These are phyloP conservation scores for Electrophaes corylata DNA, from an alignment of 2,888 invertebrate species.

Conservation along the genomic window DNA sequence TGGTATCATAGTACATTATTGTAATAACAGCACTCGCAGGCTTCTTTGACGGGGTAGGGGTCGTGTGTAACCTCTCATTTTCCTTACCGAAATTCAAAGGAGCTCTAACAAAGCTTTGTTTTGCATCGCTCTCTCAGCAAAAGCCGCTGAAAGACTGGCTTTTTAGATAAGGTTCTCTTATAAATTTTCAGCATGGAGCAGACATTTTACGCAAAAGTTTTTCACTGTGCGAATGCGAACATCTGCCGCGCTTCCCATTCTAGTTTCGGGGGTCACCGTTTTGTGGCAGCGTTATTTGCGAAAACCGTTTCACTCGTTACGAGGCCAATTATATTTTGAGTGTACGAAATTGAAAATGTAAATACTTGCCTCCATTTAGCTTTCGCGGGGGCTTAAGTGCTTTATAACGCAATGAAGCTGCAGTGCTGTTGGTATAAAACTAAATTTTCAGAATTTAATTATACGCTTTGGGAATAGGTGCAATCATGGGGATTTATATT, in stretches of 20 bases:
- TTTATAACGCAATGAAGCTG: constrained; percentile 43
- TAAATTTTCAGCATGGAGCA: constrained; percentile 74
- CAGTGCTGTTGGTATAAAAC: constrained; percentile 24
- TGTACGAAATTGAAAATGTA: constrained; percentile 53
- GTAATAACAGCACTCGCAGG: constrained; percentile 76
- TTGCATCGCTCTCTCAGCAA: constrained; percentile 76
- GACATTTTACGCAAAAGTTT: constrained; percentile 72
- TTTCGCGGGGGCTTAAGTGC: constrained; percentile 42
- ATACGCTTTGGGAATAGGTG: constrained; percentile 7
- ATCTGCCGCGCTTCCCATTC: constrained; percentile 70
- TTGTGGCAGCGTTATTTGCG: constrained; percentile 60
- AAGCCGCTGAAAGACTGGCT: constrained; percentile 79
- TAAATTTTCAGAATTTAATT: constrained; percentile 18
- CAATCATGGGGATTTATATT: constrained; percentile 12
- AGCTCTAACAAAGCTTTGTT: constrained; percentile 82
- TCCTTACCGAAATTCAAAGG: constrained; percentile 83
- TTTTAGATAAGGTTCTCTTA: constrained; percentile 82
- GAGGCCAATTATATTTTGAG: constrained; percentile 55
- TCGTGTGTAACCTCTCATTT: constrained; percentile 81
- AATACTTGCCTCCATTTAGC: constrained; percentile 42
- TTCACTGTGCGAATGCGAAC: constrained; percentile 72
- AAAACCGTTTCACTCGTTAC: constrained; percentile 60
- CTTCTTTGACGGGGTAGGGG: constrained; percentile 73
- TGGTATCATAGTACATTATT: constrained; percentile 78
- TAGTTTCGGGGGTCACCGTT: constrained; percentile 65